Evolutionary conservation across 2,797 vertebrate genomes (phyloP).

Genomic region (Threskiornis aethiopicus): DNA sequence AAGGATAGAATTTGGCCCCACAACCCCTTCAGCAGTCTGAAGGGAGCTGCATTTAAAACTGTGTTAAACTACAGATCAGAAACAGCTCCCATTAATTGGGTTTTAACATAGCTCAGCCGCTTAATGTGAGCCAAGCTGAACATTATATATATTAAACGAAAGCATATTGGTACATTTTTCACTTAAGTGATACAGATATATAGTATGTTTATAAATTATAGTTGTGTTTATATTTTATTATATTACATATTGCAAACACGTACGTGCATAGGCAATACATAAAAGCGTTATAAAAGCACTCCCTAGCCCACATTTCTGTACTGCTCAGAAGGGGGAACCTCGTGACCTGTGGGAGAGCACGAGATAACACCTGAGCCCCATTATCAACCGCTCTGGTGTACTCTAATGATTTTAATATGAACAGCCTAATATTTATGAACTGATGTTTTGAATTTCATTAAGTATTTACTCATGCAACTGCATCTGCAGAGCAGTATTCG

Average conservation of each 20-base stretch:
- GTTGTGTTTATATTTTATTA: rapidly evolving
- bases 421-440: background rate
- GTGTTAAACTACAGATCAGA: background rate
- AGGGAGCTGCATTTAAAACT: background rate
- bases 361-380: background rate
- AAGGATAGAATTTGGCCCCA: slow-evolving; percentile 55
- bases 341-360: background rate
- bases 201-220: background rate
- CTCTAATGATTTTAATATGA: background rate
- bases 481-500: background rate
- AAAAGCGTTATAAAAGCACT: background rate
- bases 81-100: background rate
- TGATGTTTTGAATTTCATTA: background rate
- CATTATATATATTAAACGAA: rapidly evolving
- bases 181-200: background rate
- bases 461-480: background rate
- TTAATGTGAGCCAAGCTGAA: background rate
- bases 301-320: background rate
- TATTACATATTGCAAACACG: background rate
- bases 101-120: background rate
- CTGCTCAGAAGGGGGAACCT: background rate
- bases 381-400: background rate
- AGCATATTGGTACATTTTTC: background rate
- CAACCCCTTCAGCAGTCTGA: background rate
- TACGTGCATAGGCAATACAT: rapidly evolving